These are phyloP conservation scores for Gymnorhina tibicen DNA, from an alignment of 2,113 vertebrate species.

Conservation along the genomic window DNA sequence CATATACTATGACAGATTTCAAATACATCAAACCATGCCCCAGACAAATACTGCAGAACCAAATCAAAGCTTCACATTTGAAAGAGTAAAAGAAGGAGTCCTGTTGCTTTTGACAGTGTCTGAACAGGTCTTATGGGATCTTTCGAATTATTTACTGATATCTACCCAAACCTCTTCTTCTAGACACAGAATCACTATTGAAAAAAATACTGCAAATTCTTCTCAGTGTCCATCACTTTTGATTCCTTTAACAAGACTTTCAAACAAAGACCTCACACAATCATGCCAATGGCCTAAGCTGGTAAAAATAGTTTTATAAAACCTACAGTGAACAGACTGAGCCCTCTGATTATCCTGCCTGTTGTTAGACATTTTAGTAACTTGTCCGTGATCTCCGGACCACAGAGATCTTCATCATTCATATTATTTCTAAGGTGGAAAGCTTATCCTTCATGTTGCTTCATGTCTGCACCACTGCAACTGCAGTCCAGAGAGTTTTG, in stretches of 20 bases:
- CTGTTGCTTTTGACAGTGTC: neutral
- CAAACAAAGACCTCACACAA: neutral
- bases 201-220: neutral
- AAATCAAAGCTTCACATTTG: neutral
- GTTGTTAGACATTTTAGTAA: neutral
- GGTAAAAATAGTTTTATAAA: neutral
- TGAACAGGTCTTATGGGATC: neutral
- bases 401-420: neutral
- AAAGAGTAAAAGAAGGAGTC: neutral
- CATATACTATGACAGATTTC: neutral
- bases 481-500: neutral
- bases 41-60: neutral
- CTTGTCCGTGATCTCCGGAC: neutral
- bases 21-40: neutral
- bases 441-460: neutral
- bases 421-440: neutral
- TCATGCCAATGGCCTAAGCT: neutral
- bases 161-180: neutral
- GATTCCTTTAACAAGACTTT: neutral
- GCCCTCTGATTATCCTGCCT: neutral
- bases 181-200: neutral
- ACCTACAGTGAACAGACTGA: neutral
- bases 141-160: neutral
- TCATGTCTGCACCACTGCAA: neutral
- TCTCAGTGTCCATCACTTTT: neutral